phyloP scores from a whole-genome alignment of 2,797 vertebrate genomes.

The Perodicticus potto region DNA sequence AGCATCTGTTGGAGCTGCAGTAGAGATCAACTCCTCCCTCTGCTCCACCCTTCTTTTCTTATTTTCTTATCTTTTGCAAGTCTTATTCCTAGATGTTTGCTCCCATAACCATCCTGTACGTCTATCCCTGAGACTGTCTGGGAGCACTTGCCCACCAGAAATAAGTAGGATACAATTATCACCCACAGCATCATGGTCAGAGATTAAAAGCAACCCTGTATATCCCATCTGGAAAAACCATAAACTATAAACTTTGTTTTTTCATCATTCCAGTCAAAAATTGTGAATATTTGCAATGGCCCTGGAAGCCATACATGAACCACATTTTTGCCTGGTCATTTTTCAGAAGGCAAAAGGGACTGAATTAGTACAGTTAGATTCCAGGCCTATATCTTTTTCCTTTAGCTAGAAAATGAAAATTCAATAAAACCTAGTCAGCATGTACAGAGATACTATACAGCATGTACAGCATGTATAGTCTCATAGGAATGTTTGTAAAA shows the following conservation, averaged over 20 bases:
- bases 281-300: background rate
- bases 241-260: background rate
- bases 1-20: background rate
- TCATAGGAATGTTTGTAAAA: background rate
- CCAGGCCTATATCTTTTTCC: background rate
- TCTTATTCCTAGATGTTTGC: background rate
- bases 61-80: background rate
- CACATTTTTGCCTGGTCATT: background rate
- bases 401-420: background rate
- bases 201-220: background rate
- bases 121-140: background rate
- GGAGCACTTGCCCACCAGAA: background rate
- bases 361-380: background rate
- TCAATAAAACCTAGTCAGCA: background rate
- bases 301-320: background rate
- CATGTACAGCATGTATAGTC: background rate
- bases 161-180: background rate
- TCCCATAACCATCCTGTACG: background rate
- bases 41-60: background rate
- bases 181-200: background rate
- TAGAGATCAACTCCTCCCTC: background rate
- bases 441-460: too few species aligned
- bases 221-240: background rate
- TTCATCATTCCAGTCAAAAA: background rate
- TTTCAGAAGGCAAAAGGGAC: background rate